These are phyloP conservation scores for Atethmia centrago DNA, from an alignment of 2,888 invertebrate genomes.

Conservation along the genomic window DNA sequence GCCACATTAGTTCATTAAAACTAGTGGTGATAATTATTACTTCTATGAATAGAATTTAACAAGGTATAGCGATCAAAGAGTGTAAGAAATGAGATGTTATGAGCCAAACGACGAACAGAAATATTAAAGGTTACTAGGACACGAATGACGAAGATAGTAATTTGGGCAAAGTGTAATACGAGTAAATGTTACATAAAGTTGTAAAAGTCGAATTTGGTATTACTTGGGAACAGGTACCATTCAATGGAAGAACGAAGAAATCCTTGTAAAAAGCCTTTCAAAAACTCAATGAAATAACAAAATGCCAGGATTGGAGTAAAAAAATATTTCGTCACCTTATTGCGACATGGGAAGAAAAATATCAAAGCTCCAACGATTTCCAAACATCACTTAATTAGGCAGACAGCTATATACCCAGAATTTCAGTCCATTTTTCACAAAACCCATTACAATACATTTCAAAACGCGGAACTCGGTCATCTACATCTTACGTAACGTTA, in stretches of 20 bases:
- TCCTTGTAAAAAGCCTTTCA: too few species aligned
- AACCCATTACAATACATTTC: slow-evolving; percentile 44
- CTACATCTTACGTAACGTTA: slow-evolving; percentile 38
- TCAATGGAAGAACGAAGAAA: too few species aligned
- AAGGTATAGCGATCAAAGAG: slow-evolving; percentile 20
- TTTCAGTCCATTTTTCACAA: slow-evolving; percentile 47
- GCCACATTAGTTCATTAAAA: neutral
- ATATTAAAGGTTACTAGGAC: slow-evolving; percentile 51
- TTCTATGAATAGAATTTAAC: slow-evolving; percentile 12
- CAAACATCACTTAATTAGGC: slow-evolving; percentile 21
- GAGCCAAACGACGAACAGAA: slow-evolving; percentile 29
- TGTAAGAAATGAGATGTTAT: slow-evolving; percentile 15
- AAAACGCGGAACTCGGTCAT: slow-evolving; percentile 47
- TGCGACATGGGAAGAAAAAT: slow-evolving; percentile 1
- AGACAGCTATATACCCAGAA: slow-evolving; percentile 26
- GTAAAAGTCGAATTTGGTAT: neutral
- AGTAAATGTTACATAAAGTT: slow-evolving; percentile 23
- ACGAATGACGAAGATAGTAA: slow-evolving; percentile 34
- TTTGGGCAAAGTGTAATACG: slow-evolving; percentile 23
- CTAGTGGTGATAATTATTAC: slow-evolving; percentile 10
- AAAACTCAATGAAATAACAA: too few species aligned
- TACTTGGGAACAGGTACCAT: neutral
- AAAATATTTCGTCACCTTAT: neutral
- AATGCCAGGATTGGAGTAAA: too few species aligned
- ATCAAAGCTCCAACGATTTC: slow-evolving; percentile 35